Conservation (phyloP, 2,888 invertebrate species). For the Synanthedon formicaeformis region DNA sequence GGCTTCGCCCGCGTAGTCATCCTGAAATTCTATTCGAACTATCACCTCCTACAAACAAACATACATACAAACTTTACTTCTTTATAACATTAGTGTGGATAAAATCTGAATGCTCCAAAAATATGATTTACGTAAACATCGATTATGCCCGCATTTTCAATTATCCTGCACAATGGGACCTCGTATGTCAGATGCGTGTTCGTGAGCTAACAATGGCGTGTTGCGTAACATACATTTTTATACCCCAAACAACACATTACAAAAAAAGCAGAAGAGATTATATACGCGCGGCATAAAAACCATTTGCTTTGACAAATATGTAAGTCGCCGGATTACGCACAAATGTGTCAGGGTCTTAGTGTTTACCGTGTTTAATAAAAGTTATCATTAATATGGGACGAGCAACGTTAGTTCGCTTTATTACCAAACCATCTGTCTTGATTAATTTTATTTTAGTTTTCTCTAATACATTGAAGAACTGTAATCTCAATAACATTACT, state of each 20-base stretch:
- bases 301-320: constrained; percentile 47
- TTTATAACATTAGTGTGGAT: neutral
- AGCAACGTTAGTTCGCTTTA: neutral
- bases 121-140: constrained; percentile 22
- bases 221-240: constrained; percentile 48
- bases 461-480: too few species aligned
- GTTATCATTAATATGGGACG: neutral
- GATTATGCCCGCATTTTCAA: constrained; percentile 57
- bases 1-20: too few species aligned
- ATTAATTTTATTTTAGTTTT: too few species aligned
- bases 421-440: neutral
- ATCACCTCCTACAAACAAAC: too few species aligned
- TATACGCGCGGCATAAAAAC: constrained; percentile 31
- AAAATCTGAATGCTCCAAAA: neutral
- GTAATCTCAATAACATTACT: too few species aligned
- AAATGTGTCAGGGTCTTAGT: constrained; percentile 23
- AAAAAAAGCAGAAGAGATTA: constrained; percentile 36
- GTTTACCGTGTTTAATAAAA: constrained; percentile 21
- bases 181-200: constrained; percentile 32
- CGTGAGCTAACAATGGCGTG: constrained; percentile 41
- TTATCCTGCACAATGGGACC: constrained; percentile 40
- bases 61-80: too few species aligned
- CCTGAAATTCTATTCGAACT: too few species aligned
- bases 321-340: constrained; percentile 38
- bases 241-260: constrained; percentile 26